A percentile compares a stretch with the other conserved stretches of the same genome.
Evolutionary conservation across 1,140 invertebrate species (phyloP).

Genomic region (Cotesia chilonis): DNA sequence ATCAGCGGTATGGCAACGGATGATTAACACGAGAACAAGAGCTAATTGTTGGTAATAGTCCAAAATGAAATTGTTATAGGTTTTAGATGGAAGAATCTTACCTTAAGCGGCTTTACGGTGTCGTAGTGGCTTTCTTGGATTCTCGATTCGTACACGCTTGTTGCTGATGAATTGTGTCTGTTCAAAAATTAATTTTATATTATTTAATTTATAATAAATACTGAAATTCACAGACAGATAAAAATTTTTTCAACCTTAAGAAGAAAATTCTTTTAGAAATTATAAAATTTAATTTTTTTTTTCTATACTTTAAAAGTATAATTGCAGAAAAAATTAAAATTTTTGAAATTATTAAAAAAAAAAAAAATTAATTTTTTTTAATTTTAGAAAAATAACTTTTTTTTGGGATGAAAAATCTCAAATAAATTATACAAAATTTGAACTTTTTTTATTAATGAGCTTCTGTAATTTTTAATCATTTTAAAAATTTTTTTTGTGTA

Average conservation of each 20-base stretch:
- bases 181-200: conserved; percentile 44
- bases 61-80: conserved; percentile 28
- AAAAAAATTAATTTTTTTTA: too few species aligned
- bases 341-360: too few species aligned
- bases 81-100: conserved; percentile 43
- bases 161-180: conserved; percentile 57
- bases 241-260: background rate
- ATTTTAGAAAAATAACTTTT: too few species aligned
- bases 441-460: too few species aligned
- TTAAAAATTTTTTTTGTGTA: too few species aligned
- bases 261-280: too few species aligned
- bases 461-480: too few species aligned
- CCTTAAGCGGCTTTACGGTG: conserved; percentile 62
- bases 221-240: background rate
- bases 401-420: too few species aligned
- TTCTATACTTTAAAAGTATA: too few species aligned
- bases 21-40: conserved; percentile 15
- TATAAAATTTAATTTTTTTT: too few species aligned
- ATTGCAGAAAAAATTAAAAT: too few species aligned
- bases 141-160: conserved; percentile 57
- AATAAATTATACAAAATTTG: too few species aligned
- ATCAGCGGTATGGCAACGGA: background rate
- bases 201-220: background rate
- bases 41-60: background rate
- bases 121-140: conserved; percentile 65